Evolutionary conservation across 2,888 invertebrate species (phyloP).

Genomic region (Syrista parreyssii): DNA sequence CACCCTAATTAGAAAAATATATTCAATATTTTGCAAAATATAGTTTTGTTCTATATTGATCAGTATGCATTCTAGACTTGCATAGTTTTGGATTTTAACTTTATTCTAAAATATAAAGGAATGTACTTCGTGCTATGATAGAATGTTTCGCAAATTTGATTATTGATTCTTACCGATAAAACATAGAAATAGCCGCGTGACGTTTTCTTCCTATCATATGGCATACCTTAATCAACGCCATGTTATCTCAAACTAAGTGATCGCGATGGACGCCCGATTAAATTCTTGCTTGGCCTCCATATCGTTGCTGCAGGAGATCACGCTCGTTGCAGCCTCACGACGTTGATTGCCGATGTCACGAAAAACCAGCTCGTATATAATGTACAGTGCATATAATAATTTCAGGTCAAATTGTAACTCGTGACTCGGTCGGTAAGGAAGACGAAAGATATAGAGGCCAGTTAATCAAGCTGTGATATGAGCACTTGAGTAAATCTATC

Average conservation of each 20-base stretch:
- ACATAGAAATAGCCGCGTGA: neutral
- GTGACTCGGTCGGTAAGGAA: neutral
- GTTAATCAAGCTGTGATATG: neutral
- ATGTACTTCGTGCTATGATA: neutral
- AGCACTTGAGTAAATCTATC: neutral
- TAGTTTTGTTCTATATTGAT: neutral
- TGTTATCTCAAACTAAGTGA: neutral
- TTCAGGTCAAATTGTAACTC: neutral
- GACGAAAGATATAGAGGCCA: neutral
- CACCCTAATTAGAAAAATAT: neutral
- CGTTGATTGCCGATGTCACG: neutral
- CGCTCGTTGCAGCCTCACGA: neutral
- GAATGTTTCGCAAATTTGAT: no score
- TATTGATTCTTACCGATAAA: neutral
- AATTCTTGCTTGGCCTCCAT: neutral
- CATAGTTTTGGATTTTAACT: neutral
- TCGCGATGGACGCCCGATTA: neutral
- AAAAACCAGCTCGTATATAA: neutral
- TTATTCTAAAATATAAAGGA: neutral
- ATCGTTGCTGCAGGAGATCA: neutral
- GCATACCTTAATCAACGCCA: no score
- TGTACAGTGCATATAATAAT: neutral
- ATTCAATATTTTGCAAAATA: neutral
- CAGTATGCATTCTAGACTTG: neutral
- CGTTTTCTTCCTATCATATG: no score